Base-by-base conservation (phyloP, 2,113 vertebrate species). In the Epinephelus lanceolatus region DNA sequence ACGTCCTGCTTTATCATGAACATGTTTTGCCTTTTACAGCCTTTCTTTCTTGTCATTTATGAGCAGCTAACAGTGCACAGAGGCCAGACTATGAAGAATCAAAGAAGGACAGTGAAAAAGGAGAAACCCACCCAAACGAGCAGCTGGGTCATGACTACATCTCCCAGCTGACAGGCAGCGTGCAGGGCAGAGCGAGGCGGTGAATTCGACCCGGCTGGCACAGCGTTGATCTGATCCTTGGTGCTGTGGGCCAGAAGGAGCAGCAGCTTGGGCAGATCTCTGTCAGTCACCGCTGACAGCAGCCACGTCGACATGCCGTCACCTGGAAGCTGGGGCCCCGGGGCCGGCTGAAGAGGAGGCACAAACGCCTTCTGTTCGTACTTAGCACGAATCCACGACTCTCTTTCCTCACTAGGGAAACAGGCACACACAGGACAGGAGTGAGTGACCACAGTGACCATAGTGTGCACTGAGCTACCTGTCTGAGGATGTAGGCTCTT, bases 121-220 rank as follows among this genome's bases (percentile, higher is more conserved):
- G 42, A 45, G 42, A 45, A 57, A 76, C 97, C 1, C 92, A 99
- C 98, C 98, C 98, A 99, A 86, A 99, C 86, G 69, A 99, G 96
- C 88, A 99, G 96, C 88, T 99, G 98, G 13, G 98, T 98, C 95
- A 99, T 97, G 72, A 99, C 98, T 0, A 97, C 97, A 0, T 98
- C 96, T 21, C 96, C 96, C 78, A 96, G 95, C 85, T 97, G 97
- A 8, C 98, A 98, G 10, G 98, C 96, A 19, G 97, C 87, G 53
- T 99, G 98, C 79, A 99, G 96, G 7, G 96, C 96, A 1, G 95
- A 95, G 75, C 95, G 96, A 17, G 92, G 89, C 21, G 92, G 93
- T 0, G 90, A 25, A 5, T 95, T 90, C 0, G 84, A 90, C 1
- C 66, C 92, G 73, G 93, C 13, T 1, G 78, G 96, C 0, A 77